A percentile compares a stretch with the other conserved stretches of the same genome.
Evolutionary conservation across 1,140 invertebrate genomes (phyloP).

Genomic region (Euglossa dilemma): DNA sequence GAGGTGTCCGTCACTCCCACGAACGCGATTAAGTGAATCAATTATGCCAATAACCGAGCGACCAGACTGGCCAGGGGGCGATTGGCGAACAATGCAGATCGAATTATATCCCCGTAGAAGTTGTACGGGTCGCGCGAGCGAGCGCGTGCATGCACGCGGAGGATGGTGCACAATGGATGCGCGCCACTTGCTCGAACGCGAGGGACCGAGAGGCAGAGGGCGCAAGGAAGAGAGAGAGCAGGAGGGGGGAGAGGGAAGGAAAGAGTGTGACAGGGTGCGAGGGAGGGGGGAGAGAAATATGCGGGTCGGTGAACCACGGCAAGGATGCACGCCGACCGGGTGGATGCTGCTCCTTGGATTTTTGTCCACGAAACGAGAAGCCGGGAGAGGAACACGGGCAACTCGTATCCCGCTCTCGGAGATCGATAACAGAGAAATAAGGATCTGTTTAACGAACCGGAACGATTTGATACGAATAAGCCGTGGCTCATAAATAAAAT

Average conservation of each 20-base stretch:
- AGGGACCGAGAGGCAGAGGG: not conserved
- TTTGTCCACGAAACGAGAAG: slow-evolving; percentile 58
- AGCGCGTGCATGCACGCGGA: slow-evolving; percentile 42
- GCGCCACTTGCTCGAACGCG: slow-evolving; percentile 3
- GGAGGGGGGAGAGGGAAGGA: not conserved
- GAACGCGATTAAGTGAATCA: slow-evolving; percentile 74
- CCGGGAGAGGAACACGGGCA: slow-evolving; percentile 2
- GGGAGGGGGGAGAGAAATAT: slow-evolving; percentile 30
- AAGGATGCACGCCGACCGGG: slow-evolving; percentile 58
- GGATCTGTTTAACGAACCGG: slow-evolving; percentile 64
- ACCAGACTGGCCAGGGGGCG: slow-evolving; percentile 59
- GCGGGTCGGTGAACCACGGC: slow-evolving; percentile 65
- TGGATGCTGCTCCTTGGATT: slow-evolving; percentile 62
- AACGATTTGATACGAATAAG: slow-evolving; percentile 53
- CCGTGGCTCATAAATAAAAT: slow-evolving; percentile 56
- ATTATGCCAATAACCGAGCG: slow-evolving; percentile 76
- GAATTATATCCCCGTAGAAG: slow-evolving; percentile 70
- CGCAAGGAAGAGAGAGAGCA: not conserved
- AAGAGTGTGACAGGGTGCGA: not conserved
- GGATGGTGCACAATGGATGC: slow-evolving; percentile 59
- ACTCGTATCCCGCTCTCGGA: slow-evolving; percentile 6
- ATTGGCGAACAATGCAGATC: slow-evolving; percentile 75
- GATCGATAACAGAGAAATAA: slow-evolving; percentile 62
- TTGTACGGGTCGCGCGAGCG: slow-evolving; percentile 54
- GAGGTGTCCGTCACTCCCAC: slow-evolving; percentile 65